phyloP scores from a whole-genome alignment of 1,140 invertebrate genomes.

The Matsumurasca onukii region DNA sequence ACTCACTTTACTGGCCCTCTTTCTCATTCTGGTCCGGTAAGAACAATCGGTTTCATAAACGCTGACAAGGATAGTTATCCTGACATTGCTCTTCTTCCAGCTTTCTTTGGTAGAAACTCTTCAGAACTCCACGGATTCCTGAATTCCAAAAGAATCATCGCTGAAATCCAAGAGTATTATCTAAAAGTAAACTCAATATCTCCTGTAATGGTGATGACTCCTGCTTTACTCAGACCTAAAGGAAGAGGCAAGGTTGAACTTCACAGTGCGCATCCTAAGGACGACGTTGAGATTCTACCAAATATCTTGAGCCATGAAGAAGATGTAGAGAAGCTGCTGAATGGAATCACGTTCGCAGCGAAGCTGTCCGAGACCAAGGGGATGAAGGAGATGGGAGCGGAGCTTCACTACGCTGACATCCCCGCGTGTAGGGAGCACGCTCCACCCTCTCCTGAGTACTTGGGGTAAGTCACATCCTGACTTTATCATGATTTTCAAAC shows the following conservation, averaged over 20 bases:
- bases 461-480: too few relatives aligned
- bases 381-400: not conserved
- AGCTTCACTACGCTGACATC: constrained; percentile 15
- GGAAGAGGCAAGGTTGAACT: constrained; percentile 16
- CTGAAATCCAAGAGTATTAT: constrained; percentile 20
- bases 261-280: constrained; percentile 12
- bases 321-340: constrained; percentile 5
- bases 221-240: not conserved
- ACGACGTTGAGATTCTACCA: constrained; percentile 9
- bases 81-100: constrained; percentile 24
- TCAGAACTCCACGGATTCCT: constrained; percentile 52
- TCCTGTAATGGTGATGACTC: not conserved
- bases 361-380: constrained; percentile 12
- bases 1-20: constrained; percentile 23
- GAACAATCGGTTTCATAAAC: constrained; percentile 19
- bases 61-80: constrained; percentile 27
- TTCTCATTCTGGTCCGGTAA: not conserved
- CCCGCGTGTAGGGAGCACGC: not conserved
- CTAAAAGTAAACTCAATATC: constrained; percentile 10
- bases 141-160: not conserved
- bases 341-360: constrained; percentile 6
- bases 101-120: constrained; percentile 2
- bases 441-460: constrained; percentile 54
- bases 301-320: constrained; percentile 12
- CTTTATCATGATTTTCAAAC: too few relatives aligned